Conservation (phyloP, 53 echinoderm and acorn worm genomes). For the Paracentrotus lividus region DNA sequence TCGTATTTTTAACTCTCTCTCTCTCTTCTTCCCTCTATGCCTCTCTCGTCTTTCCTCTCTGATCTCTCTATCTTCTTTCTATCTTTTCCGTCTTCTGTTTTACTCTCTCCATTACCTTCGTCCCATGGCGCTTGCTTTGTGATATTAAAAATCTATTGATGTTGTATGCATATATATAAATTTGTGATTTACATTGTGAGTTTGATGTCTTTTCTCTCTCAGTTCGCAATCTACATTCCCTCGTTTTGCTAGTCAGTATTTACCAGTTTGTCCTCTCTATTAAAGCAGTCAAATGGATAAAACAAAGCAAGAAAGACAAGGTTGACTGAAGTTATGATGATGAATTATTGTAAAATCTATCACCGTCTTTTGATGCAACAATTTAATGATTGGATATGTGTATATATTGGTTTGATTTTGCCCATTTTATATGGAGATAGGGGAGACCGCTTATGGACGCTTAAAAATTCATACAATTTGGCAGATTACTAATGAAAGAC, state of each 20-base stretch:
- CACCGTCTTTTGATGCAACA: background rate
- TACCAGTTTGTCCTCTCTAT: constrained; percentile 78
- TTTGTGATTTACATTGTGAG: background rate
- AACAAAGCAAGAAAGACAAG: constrained; percentile 79
- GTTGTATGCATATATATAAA: too few species aligned
- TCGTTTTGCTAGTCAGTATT: constrained; percentile 92
- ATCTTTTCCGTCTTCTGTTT: too few species aligned
- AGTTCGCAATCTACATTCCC: constrained; percentile 99
- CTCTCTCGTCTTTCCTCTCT: background rate
- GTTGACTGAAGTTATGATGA: constrained; percentile 74
- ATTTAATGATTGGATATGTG: background rate
- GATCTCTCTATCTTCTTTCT: background rate
- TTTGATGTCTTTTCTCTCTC: background rate
- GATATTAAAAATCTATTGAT: too few species aligned
- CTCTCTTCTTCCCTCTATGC: background rate
- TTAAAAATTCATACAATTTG: too few species aligned
- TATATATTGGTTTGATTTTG: background rate
- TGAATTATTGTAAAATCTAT: background rate
- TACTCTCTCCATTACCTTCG: background rate
- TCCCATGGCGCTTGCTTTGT: too few species aligned
- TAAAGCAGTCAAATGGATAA: constrained; percentile 90
- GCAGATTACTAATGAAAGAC: too few species aligned
- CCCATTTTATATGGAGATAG: too few species aligned
- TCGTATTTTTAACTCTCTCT: background rate
- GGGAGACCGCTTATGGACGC: too few species aligned